These are phyloP conservation scores for Eilema depressum DNA, from an alignment of 2,888 invertebrate genomes.

Conservation along the genomic window DNA sequence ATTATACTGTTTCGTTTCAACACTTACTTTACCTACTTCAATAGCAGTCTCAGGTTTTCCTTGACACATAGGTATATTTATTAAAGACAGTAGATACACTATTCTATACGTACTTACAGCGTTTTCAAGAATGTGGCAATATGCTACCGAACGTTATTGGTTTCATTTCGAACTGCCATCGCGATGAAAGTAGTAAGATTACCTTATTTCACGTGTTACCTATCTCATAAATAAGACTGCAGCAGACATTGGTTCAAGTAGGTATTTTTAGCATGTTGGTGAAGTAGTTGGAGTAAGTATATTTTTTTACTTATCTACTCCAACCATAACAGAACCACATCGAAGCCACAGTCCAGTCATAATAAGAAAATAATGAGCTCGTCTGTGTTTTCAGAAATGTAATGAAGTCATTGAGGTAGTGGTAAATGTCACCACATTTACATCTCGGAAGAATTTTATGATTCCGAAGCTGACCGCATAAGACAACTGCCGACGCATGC, in stretches of 20 bases:
- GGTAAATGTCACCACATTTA: neutral
- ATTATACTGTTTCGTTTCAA: neutral
- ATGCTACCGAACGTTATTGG: neutral
- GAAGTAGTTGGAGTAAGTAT: too few species aligned
- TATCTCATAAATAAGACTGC: neutral
- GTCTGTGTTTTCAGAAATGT: neutral
- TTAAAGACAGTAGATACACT: neutral
- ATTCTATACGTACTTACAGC: neutral
- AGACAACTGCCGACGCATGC: too few species aligned
- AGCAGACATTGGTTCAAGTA: too few species aligned
- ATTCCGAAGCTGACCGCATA: too few species aligned
- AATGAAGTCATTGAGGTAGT: neutral
- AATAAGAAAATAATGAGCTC: too few species aligned
- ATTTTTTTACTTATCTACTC: too few species aligned
- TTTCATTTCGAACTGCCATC: neutral
- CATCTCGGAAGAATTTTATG: neutral
- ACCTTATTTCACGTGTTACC: conserved; percentile 1
- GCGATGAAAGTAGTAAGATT: neutral
- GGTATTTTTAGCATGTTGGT: too few species aligned
- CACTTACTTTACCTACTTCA: too few species aligned
- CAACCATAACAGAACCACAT: neutral
- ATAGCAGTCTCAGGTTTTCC: neutral
- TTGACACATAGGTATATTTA: neutral
- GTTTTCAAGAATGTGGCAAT: neutral
- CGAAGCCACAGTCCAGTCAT: neutral